These are phyloP conservation scores for Bombylius major DNA, from an alignment of 2,888 invertebrate genomes.

Conservation along the genomic window DNA sequence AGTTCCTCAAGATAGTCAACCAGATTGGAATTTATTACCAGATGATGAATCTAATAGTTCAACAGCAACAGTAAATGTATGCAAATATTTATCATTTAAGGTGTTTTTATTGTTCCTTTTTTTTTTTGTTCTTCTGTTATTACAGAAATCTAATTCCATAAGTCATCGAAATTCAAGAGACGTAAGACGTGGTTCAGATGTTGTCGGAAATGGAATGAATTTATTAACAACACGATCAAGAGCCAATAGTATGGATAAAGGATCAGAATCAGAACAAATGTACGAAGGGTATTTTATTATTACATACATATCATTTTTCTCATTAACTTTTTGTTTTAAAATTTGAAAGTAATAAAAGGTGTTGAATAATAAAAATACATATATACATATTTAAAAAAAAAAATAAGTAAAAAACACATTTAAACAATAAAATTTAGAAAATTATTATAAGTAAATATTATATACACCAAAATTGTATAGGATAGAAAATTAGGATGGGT, in stretches of 20 bases:
- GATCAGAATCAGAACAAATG: conserved; percentile 30
- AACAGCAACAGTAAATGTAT: neutral
- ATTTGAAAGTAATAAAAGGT: neutral
- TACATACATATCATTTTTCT: too few species aligned
- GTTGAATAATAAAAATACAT: neutral
- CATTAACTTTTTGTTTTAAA: too few species aligned
- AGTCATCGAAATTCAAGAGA: neutral
- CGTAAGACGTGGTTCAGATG: conserved; percentile 12
- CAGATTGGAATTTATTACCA: conserved; percentile 38
- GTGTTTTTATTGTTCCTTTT: neutral
- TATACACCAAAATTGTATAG: too few species aligned
- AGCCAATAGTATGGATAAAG: conserved; percentile 27
- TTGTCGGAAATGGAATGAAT: conserved; percentile 23
- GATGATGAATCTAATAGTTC: conserved; percentile 35
- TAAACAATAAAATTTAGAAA: neutral
- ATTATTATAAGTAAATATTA: too few species aligned
- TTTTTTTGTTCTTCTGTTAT: neutral
- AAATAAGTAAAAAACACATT: neutral
- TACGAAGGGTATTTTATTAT: conserved; percentile 1
- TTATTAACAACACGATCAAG: conserved; percentile 7
- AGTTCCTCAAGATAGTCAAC: conserved; percentile 56
- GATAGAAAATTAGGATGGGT: too few species aligned
- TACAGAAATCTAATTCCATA: neutral
- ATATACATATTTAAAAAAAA: neutral
- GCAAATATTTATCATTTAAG: neutral